Percentiles rank a stretch among this genome's conserved stretches.
These are phyloP conservation scores for Eriosoma lanigerum DNA, from an alignment of 1,140 invertebrate species.

Conservation along the genomic window DNA sequence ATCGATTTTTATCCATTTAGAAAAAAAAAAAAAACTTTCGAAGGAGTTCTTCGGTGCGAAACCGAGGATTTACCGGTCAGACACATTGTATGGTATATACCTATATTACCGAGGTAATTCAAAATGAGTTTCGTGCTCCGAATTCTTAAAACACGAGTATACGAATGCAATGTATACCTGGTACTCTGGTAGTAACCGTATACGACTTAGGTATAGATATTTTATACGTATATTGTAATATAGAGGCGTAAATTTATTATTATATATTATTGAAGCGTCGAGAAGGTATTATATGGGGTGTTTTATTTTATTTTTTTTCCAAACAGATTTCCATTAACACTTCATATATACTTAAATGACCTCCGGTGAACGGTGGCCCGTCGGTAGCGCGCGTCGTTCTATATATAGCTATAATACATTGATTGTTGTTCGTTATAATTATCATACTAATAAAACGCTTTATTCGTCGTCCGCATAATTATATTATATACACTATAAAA, in stretches of 20 bases:
- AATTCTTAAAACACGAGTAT: not conserved
- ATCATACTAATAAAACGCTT: constrained; percentile 7
- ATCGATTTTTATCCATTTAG: constrained; percentile 39
- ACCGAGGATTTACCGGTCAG: constrained; percentile 18
- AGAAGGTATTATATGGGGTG: not conserved
- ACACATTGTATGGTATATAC: not conserved
- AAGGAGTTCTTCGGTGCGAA: not conserved
- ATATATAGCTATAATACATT: too few relatives aligned
- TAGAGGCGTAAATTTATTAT: too few relatives aligned
- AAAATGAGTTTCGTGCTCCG: constrained; percentile 6
- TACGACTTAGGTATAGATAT: too few relatives aligned
- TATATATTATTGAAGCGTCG: constrained; percentile 4
- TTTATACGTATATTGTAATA: too few relatives aligned
- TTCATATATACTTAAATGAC: constrained; percentile 10
- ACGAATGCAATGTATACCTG: too few relatives aligned
- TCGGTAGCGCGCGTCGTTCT: constrained; percentile 11
- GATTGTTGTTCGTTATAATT: constrained; percentile 21
- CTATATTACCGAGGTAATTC: not conserved
- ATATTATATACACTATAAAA: not conserved
- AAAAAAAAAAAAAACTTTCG: not conserved
- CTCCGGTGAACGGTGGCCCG: not conserved
- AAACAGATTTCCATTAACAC: constrained; percentile 11
- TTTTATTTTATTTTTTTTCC: not conserved
- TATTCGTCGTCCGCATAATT: not conserved
- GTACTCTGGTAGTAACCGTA: too few relatives aligned